Percentiles rank a stretch among this genome's conserved stretches.
phyloP scores from a whole-genome alignment of 2,797 vertebrate species.

The Spondyliosoma cantharus region DNA sequence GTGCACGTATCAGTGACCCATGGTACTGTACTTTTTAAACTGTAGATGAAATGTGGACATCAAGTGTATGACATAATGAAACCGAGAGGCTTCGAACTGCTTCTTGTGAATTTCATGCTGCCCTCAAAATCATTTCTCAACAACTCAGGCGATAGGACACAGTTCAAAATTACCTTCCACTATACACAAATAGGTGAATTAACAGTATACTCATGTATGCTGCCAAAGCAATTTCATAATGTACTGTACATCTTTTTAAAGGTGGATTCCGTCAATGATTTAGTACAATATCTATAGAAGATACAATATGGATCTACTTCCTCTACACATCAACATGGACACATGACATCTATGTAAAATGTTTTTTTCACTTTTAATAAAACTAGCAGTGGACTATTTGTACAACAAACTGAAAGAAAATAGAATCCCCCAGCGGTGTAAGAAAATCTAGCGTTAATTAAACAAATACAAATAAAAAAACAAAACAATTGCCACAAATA shows the following conservation, averaged over 20 bases:
- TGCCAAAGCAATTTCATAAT: conserved; percentile 85
- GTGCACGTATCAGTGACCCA: conserved; percentile 50
- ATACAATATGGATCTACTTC: conserved; percentile 88
- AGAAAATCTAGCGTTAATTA: conserved; percentile 84
- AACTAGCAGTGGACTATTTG: conserved; percentile 86
- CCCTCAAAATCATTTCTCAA: conserved; percentile 76
- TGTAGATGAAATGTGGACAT: conserved; percentile 61
- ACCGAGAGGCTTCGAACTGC: conserved; percentile 61
- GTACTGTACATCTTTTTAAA: conserved; percentile 84
- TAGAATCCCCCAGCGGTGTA: conserved; percentile 79
- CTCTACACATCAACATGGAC: conserved; percentile 92
- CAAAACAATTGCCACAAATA: conserved; percentile 64
- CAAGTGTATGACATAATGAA: conserved; percentile 55
- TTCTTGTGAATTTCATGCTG: conserved; percentile 79
- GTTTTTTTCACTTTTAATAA: conserved; percentile 81
- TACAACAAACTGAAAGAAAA: conserved; percentile 81
- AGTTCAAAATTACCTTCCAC: conserved; percentile 88
- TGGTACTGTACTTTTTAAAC: conserved; percentile 32
- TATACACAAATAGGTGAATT: conserved; percentile 88
- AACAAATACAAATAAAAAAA: conserved; percentile 71
- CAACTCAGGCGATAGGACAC: conserved; percentile 78
- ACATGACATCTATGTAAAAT: conserved; percentile 90
- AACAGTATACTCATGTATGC: conserved; percentile 81
- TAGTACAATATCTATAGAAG: conserved; percentile 91
- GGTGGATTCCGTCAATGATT: conserved; percentile 83